Conservation (phyloP, 2,888 invertebrate genomes). For the Drosophila bunnanda region DNA sequence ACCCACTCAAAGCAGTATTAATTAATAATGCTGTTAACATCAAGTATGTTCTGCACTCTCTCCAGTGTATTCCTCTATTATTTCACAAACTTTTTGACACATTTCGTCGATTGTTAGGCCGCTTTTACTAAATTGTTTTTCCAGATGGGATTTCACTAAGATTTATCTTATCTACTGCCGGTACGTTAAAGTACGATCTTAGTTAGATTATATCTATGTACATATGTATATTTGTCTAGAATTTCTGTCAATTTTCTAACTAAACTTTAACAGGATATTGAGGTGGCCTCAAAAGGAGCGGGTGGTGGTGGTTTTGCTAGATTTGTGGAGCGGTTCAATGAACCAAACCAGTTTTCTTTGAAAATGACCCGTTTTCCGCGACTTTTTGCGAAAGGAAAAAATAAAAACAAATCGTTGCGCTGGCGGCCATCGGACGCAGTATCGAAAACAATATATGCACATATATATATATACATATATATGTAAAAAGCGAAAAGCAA, state of each 20-base stretch:
- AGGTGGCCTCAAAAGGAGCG: not conserved
- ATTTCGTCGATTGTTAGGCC: not conserved
- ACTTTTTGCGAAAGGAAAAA: slow-evolving; percentile 1
- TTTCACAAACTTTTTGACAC: not conserved
- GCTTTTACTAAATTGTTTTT: not conserved
- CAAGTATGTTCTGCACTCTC: not conserved
- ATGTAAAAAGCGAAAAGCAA: slow-evolving; percentile 47
- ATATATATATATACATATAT: not conserved
- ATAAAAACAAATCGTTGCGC: slow-evolving; percentile 2
- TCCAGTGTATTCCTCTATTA: not conserved
- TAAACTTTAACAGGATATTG: not conserved
- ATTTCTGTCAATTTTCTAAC: not conserved
- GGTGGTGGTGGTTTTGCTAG: slow-evolving; percentile 15
- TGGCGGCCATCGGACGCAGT: slow-evolving; percentile 1
- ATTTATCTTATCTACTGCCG: slow-evolving; percentile 4
- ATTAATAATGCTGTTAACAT: not conserved
- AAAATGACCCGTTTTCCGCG: slow-evolving; percentile 34
- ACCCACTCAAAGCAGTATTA: not conserved
- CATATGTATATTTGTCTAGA: too few species aligned
- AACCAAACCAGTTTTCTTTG: slow-evolving; percentile 33
- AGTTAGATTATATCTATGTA: too few species aligned
- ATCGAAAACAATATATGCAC: slow-evolving; percentile 7
- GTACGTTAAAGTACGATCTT: not conserved
- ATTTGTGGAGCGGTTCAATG: slow-evolving; percentile 34
- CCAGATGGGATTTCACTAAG: not conserved